Evolutionary conservation across 2,113 vertebrate species (phyloP).

Genomic region (Tachysurus vachellii): DNA sequence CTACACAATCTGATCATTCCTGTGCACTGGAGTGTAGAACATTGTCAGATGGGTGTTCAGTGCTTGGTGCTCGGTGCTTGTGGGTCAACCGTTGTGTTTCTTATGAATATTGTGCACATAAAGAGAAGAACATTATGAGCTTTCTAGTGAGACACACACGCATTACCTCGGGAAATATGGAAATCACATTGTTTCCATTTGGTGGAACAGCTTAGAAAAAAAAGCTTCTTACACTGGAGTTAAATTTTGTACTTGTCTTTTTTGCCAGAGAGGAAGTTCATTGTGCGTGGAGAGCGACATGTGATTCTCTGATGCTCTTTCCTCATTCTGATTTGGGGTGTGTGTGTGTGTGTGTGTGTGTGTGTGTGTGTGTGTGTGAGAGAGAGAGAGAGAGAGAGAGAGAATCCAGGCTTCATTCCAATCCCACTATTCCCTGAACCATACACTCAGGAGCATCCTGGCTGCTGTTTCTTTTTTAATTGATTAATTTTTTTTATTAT

Average conservation of each 20-base stretch:
- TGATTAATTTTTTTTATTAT: not conserved
- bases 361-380: not conserved
- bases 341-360: not conserved
- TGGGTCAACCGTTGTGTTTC: not conserved
- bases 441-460: not conserved
- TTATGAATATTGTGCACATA: not conserved
- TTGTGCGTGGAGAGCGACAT: not conserved
- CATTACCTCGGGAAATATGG: constrained; percentile 11
- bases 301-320: not conserved
- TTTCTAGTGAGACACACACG: not conserved
- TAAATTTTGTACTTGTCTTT: not conserved
- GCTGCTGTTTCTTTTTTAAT: not conserved
- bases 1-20: not conserved
- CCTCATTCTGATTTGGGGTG: not conserved
- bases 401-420: constrained; percentile 3
- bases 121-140: constrained; percentile 11
- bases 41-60: not conserved
- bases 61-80: not conserved
- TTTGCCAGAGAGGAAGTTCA: constrained; percentile 6
- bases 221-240: not conserved
- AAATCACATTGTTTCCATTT: constrained; percentile 23
- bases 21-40: not conserved
- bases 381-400: not conserved
- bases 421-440: not conserved
- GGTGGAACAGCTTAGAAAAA: not conserved